A percentile compares a stretch with the other conserved stretches of the same genome.
Conservation (phyloP, 64 coral and sea anemone species). For the Dendronephthya gigantea region DNA sequence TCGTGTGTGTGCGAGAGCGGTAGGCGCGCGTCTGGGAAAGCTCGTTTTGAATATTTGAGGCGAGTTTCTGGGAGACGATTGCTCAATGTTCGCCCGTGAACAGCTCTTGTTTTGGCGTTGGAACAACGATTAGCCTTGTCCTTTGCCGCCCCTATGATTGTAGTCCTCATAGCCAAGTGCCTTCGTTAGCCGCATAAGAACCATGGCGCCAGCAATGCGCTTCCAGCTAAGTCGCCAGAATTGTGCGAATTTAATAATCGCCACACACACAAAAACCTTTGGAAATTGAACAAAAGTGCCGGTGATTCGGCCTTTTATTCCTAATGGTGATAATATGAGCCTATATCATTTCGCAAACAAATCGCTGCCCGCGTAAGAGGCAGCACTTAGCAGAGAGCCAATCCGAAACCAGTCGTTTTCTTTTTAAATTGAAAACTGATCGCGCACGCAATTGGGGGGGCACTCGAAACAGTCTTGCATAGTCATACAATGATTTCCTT, state of each 20-base stretch:
- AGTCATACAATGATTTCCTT: background rate
- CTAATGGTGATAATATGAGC: background rate
- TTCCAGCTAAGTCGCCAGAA: background rate
- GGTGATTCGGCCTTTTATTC: background rate
- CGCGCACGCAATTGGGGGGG: background rate
- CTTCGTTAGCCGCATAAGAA: background rate
- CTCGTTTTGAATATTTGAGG: background rate
- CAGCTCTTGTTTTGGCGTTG: background rate
- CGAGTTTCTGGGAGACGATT: background rate
- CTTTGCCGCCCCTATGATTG: background rate
- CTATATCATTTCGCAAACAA: background rate
- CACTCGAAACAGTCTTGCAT: background rate
- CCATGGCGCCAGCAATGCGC: background rate
- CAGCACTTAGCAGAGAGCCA: background rate
- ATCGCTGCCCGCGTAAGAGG: background rate
- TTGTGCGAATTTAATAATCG: background rate
- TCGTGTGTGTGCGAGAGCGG: background rate
- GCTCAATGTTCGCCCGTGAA: background rate
- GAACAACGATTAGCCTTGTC: background rate
- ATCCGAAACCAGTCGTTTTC: background rate
- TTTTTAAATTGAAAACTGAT: background rate
- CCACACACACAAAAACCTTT: background rate
- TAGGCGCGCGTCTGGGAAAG: background rate
- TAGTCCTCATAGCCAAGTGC: background rate
- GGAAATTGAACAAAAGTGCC: conserved; percentile 11